Conservation (phyloP, 2,797 vertebrate species). For the Pseudopleuronectes americanus region DNA sequence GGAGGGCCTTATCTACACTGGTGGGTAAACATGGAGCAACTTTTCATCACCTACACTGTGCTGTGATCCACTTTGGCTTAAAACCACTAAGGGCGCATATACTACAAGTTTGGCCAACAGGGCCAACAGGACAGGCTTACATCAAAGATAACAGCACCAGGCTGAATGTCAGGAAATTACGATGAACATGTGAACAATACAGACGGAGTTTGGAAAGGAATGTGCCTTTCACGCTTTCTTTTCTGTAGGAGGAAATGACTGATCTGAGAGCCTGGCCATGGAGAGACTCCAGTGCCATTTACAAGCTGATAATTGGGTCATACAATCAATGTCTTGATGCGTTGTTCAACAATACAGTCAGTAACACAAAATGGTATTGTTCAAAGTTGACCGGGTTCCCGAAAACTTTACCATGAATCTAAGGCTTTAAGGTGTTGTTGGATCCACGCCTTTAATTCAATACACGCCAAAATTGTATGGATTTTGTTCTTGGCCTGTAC, state of each 20-base stretch:
- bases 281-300: background rate
- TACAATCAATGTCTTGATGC: too few relatives aligned
- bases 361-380: too few relatives aligned
- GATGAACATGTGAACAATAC: constrained; percentile 12
- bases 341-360: too few relatives aligned
- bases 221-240: constrained; percentile 2
- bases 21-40: constrained; percentile 73
- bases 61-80: constrained; percentile 36
- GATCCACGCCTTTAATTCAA: too few relatives aligned
- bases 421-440: too few relatives aligned
- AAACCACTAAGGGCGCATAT: constrained; percentile 14
- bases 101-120: constrained; percentile 49
- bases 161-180: constrained; percentile 67
- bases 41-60: constrained; percentile 70
- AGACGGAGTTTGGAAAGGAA: background rate
- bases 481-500: too few relatives aligned
- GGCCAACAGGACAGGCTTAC: constrained; percentile 45
- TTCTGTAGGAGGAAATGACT: background rate
- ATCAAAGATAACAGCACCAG: constrained; percentile 38
- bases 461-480: too few relatives aligned
- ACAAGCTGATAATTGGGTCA: background rate
- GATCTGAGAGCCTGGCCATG: background rate
- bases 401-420: too few relatives aligned
- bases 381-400: too few relatives aligned
- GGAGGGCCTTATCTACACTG: constrained; percentile 76